Percentiles rank a stretch among this genome's conserved stretches.
Evolutionary conservation across 2,888 invertebrate genomes (phyloP).

Genomic region (Cabera pusaria): DNA sequence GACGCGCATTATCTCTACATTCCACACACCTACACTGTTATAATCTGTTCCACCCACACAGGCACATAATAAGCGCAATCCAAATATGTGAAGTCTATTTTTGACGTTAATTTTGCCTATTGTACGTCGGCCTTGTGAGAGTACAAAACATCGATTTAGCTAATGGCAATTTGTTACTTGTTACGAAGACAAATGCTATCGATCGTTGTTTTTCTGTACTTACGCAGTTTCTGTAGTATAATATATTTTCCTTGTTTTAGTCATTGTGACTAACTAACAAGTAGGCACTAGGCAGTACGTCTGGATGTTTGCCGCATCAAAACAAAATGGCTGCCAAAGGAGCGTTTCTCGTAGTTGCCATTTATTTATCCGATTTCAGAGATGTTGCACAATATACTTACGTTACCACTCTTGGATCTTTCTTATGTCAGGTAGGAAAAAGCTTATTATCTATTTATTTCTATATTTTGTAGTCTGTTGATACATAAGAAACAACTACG

Average conservation of each 20-base stretch:
- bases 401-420: background rate
- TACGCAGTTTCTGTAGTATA: slow-evolving; percentile 3
- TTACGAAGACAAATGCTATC: slow-evolving; percentile 15
- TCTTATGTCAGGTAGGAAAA: no score
- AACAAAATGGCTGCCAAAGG: slow-evolving; percentile 19
- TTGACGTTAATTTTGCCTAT: slow-evolving; percentile 22
- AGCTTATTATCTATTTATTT: no score
- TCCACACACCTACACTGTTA: slow-evolving; percentile 42
- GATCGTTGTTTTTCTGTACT: slow-evolving; percentile 9
- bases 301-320: slow-evolving; percentile 9
- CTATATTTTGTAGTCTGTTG: no score
- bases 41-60: slow-evolving; percentile 37
- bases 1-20: slow-evolving; percentile 44
- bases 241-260: slow-evolving; percentile 7
- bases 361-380: background rate
- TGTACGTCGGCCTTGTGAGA: slow-evolving; percentile 21
- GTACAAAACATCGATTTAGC: slow-evolving; percentile 15
- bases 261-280: slow-evolving; percentile 3
- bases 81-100: slow-evolving; percentile 34
- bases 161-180: slow-evolving; percentile 18
- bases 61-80: slow-evolving; percentile 33
- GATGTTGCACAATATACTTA: background rate
- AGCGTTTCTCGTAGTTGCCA: background rate
- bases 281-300: slow-evolving; percentile 4
- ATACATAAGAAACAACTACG: no score